Conservation (phyloP, 1,140 invertebrate species). For the Lanistes nyassanus region DNA sequence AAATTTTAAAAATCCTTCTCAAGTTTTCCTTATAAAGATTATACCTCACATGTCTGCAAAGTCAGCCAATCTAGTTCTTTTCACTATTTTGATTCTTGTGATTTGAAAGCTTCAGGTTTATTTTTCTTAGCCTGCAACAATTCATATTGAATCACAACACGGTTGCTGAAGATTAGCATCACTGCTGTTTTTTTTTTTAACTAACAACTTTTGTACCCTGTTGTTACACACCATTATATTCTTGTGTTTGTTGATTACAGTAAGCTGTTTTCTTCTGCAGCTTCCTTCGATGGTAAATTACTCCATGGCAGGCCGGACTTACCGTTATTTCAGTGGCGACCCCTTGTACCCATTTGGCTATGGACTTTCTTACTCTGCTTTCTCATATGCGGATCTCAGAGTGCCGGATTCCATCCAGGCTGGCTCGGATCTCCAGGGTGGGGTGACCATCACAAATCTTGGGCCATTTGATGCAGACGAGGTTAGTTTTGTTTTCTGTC, state of each 20-base stretch:
- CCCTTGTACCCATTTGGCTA: conserved; percentile 52
- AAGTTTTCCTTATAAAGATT: too few species aligned
- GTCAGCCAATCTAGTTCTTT: too few species aligned
- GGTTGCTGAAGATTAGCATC: too few species aligned
- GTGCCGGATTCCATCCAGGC: conserved; percentile 20
- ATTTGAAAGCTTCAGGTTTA: too few species aligned
- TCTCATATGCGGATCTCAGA: conserved; percentile 37
- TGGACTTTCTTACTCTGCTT: conserved; percentile 48
- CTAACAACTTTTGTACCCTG: neutral
- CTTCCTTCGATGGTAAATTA: conserved; percentile 53
- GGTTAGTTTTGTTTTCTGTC: conserved; percentile 31
- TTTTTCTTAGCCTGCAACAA: too few species aligned
- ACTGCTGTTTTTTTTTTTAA: neutral
- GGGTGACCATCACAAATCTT: conserved; percentile 37
- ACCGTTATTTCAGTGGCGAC: conserved; percentile 46
- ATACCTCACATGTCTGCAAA: too few species aligned
- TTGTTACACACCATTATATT: conserved; percentile 7
- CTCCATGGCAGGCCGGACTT: conserved; percentile 50
- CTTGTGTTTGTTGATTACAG: neutral
- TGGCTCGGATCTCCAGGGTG: conserved; percentile 29
- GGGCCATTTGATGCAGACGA: conserved; percentile 48
- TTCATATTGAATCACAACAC: too few species aligned
- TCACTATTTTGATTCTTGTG: too few species aligned
- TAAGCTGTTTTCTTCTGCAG: conserved; percentile 23
- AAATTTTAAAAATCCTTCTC: too few species aligned